Evolutionary conservation across 2,797 vertebrate genomes (phyloP), one percentile per base, ranked within the genome.

Genomic region (Sparus aurata): DNA sequence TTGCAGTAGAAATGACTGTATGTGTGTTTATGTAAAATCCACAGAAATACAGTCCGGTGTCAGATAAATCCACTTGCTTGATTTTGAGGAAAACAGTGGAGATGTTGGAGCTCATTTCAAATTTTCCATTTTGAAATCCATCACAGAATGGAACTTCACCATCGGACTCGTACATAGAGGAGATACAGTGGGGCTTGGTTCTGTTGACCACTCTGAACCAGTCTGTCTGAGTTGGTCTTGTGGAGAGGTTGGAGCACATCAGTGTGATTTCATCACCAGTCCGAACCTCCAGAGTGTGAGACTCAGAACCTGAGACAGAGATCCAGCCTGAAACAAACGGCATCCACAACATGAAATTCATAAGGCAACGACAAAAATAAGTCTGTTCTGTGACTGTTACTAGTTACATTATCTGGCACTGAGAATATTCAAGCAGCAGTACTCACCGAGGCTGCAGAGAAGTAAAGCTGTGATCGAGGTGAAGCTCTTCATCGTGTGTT

Each of bases 1-100:
- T 67, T 38, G 23, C 25, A 23, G 7, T 50, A 0, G 2, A 20
- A 52, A 73, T 12, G 23, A 80, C 57, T 13, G 23, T 77, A 20
- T 70, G 53, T 61, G 0, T 1, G 0, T 11, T 22, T 0, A 6
- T 16, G 62, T 81, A 87, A 50, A 83, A 77, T 54, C 86, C 92
- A 83, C 88, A 93, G 74, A 85, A 91, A 73, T 90, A 92, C 43
- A 88, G 23, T 6, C 88, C 92, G 25, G 79, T 62, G 47, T 93
- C 86, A 30, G 63, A 77, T 11, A 50, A 8, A 25, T 82, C 20
- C 46, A 75, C 75, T 34, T 0, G 3, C 16, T 65, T 69, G 62
- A 89, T 82, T 8, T 50, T 61, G 2, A 91, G 82, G 59, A 84
- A 82, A 30, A 90, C 11, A 16, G 38, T 12, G n/a, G 82, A 66